phyloP scores from a whole-genome alignment of 2,888 invertebrate genomes.

The Neria commutata region DNA sequence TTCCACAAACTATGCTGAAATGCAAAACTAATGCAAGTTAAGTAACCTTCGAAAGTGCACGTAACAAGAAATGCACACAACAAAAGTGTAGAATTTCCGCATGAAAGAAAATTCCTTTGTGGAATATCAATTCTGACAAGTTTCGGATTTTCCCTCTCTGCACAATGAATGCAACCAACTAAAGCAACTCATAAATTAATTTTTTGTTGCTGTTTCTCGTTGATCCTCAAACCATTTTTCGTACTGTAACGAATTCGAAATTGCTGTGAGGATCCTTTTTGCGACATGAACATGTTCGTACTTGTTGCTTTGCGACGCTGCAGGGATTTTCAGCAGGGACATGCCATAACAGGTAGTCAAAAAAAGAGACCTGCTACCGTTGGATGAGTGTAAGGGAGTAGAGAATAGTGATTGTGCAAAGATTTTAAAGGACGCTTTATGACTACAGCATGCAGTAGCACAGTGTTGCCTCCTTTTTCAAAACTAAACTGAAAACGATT shows the following conservation, averaged over 20 bases:
- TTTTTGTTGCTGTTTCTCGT: constrained; percentile 23
- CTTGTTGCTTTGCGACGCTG: constrained; percentile 36
- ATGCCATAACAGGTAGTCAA: constrained; percentile 40
- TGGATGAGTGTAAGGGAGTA: constrained; percentile 8
- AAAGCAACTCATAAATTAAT: constrained; percentile 21
- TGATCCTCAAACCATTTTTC: constrained; percentile 27
- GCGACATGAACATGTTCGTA: constrained; percentile 40
- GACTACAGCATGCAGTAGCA: no score
- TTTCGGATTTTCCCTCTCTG: constrained; percentile 34
- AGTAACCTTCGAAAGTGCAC: constrained; percentile 41
- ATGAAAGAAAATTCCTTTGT: constrained; percentile 34
- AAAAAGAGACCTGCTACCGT: constrained; percentile 19
- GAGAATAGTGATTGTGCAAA: constrained; percentile 26
- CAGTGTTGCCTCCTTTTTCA: no score
- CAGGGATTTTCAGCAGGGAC: constrained; percentile 26
- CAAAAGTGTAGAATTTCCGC: not conserved
- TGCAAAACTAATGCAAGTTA: constrained; percentile 49
- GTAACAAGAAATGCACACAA: not conserved
- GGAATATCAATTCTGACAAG: constrained; percentile 40
- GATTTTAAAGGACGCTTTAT: no score
- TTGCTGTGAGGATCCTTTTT: constrained; percentile 24
- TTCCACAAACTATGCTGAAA: constrained; percentile 29
- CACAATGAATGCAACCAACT: constrained; percentile 37
- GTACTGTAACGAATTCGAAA: constrained; percentile 48
- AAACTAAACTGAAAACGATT: no score